Percentiles rank a stretch among this genome's conserved stretches.
Evolutionary conservation across 2,113 vertebrate species (phyloP).

Genomic region (Salvelinus sp.): DNA sequence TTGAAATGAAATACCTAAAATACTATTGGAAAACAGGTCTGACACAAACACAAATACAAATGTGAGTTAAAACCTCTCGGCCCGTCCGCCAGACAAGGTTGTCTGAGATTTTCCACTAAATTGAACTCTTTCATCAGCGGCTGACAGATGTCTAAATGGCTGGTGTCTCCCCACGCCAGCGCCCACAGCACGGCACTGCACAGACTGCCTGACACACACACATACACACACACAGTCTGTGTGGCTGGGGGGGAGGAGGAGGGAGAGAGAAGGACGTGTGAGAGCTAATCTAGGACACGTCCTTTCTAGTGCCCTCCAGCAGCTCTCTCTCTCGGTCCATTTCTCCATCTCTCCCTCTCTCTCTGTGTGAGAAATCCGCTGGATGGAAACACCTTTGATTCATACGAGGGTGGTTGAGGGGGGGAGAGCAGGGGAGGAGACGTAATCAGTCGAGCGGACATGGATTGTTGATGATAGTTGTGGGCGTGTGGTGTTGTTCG

Average conservation of each 20-base stretch:
- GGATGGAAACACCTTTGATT: slow-evolving; percentile 68
- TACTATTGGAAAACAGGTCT: too few relatives aligned
- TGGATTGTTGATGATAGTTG: too few relatives aligned
- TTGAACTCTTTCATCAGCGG: slow-evolving; percentile 74
- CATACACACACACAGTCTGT: slow-evolving; percentile 1
- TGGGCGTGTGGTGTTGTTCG: too few relatives aligned
- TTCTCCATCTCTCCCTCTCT: not conserved
- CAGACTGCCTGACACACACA: too few relatives aligned
- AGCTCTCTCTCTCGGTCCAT: slow-evolving; percentile 16
- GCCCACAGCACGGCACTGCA: not conserved
- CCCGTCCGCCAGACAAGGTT: slow-evolving; percentile 63
- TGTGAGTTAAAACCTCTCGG: slow-evolving; percentile 64
- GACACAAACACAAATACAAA: slow-evolving; percentile 22
- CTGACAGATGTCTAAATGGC: slow-evolving; percentile 72
- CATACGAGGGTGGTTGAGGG: too few relatives aligned
- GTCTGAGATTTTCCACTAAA: slow-evolving; percentile 74
- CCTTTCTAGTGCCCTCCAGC: slow-evolving; percentile 66
- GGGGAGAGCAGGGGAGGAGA: too few relatives aligned
- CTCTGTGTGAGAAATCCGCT: slow-evolving; percentile 13
- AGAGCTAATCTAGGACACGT: slow-evolving; percentile 64
- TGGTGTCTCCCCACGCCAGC: slow-evolving; percentile 25
- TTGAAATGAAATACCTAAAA: not conserved
- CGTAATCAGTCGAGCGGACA: too few relatives aligned
- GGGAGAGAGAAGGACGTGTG: not conserved
- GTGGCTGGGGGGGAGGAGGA: slow-evolving; percentile 14